Conservation (phyloP, 2,888 invertebrate genomes). For the Lydus trimaculatus region DNA sequence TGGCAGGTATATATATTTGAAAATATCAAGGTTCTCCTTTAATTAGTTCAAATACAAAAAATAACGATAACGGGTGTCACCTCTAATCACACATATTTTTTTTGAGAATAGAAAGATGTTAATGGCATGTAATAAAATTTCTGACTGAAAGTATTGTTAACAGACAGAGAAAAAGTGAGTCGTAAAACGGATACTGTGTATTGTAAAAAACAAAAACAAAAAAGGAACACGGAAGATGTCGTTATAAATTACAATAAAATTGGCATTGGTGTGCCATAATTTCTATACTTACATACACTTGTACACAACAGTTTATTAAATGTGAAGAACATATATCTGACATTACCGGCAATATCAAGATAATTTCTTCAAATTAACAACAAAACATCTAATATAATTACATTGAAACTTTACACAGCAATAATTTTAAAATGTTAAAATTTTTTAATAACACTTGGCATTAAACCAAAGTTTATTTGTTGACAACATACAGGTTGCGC, state of each 20-base stretch:
- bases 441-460: not conserved
- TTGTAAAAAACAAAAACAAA: too few species aligned
- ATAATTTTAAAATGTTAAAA: not conserved
- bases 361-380: too few species aligned
- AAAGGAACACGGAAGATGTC: not conserved
- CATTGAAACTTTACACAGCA: too few species aligned
- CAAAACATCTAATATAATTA: too few species aligned
- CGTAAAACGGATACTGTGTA: not conserved
- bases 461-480: not conserved
- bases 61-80: not conserved
- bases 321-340: too few species aligned
- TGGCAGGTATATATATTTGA: slow-evolving; percentile 6
- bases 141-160: too few species aligned
- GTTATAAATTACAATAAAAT: not conserved
- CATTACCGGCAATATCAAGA: too few species aligned
- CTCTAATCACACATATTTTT: too few species aligned
- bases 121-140: too few species aligned
- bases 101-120: too few species aligned
- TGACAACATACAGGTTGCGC: not conserved
- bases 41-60: slow-evolving; percentile 10
- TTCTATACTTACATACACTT: not conserved
- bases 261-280: not conserved
- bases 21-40: slow-evolving; percentile 19
- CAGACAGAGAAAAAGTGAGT: not conserved
- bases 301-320: not conserved